phyloP scores from a whole-genome alignment of 2,888 invertebrate genomes.

The Formica aserva region DNA sequence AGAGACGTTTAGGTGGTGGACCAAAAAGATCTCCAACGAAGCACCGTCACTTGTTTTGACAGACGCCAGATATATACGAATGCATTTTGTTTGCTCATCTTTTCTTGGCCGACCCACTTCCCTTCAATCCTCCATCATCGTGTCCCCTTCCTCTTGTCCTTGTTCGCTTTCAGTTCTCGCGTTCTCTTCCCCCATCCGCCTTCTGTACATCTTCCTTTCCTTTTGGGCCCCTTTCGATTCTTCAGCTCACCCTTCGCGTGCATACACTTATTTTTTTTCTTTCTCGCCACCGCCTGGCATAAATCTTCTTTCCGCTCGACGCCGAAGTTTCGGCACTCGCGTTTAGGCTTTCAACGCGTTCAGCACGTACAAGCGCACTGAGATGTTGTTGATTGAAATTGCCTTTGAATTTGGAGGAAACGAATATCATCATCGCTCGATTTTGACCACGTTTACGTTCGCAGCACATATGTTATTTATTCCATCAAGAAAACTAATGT shows the following conservation, averaged over 20 bases:
- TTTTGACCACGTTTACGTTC: neutral
- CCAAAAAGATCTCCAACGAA: conserved; percentile 69
- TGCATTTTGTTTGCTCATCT: conserved; percentile 75
- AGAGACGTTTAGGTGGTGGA: conserved; percentile 61
- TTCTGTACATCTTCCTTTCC: conserved; percentile 55
- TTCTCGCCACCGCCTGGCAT: conserved; percentile 61
- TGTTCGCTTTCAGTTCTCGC: conserved; percentile 37
- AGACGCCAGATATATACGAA: conserved; percentile 78
- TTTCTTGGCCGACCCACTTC: conserved; percentile 72
- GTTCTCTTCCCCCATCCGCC: conserved; percentile 32
- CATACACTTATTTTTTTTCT: conserved; percentile 70
- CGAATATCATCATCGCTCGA: neutral
- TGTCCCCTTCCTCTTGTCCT: conserved; percentile 57
- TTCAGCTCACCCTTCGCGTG: conserved; percentile 65
- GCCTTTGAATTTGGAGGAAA: neutral
- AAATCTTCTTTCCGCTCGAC: conserved; percentile 70
- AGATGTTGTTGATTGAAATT: conserved; percentile 34
- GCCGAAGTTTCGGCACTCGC: conserved; percentile 61
- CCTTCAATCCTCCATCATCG: conserved; percentile 64
- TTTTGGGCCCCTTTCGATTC: conserved; percentile 70
- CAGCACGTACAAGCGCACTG: conserved; percentile 5
- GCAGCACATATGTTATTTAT: conserved; percentile 16
- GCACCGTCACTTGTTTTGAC: conserved; percentile 80
- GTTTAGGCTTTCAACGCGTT: conserved; percentile 43
- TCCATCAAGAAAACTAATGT: neutral